phyloP scores from a whole-genome alignment of 2,113 vertebrate genomes.

The Pimephales promelas region DNA sequence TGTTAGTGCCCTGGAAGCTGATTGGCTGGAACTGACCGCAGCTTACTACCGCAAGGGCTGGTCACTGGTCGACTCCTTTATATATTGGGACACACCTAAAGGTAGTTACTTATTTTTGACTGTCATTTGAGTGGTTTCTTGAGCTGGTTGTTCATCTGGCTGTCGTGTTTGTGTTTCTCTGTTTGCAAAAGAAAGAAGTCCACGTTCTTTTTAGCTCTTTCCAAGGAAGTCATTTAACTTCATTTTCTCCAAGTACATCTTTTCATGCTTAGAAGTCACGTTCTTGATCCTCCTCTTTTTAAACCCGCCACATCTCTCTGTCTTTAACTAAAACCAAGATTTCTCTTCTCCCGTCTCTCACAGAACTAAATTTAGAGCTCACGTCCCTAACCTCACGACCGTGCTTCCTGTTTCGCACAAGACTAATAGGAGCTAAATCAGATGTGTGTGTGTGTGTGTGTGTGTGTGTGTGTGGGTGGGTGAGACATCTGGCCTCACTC shows the following conservation, averaged over 20 bases:
- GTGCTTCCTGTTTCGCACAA: slow-evolving; percentile 70
- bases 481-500: slow-evolving; percentile 49
- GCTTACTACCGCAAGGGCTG: slow-evolving; percentile 93
- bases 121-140: not conserved
- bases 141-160: not conserved
- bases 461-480: slow-evolving; percentile 31
- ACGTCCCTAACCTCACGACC: slow-evolving; percentile 64
- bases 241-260: not conserved
- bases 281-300: slow-evolving; percentile 42
- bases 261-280: slow-evolving; percentile 1
- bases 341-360: slow-evolving; percentile 48
- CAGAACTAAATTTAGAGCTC: slow-evolving; percentile 69
- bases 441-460: slow-evolving; percentile 23
- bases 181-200: not conserved
- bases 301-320: not conserved
- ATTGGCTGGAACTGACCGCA: slow-evolving; percentile 94
- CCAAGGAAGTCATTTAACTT: not conserved
- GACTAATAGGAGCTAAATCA: slow-evolving; percentile 57
- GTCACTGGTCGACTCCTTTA: slow-evolving; percentile 91
- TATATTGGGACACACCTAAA: slow-evolving; percentile 91
- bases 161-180: not conserved
- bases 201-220: not conserved
- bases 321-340: slow-evolving; percentile 22
- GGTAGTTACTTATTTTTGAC: slow-evolving; percentile 68
- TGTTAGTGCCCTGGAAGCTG: slow-evolving; percentile 89